These are phyloP conservation scores for Acipenser ruthenus DNA, from an alignment of 2,797 vertebrate species.

Conservation along the genomic window DNA sequence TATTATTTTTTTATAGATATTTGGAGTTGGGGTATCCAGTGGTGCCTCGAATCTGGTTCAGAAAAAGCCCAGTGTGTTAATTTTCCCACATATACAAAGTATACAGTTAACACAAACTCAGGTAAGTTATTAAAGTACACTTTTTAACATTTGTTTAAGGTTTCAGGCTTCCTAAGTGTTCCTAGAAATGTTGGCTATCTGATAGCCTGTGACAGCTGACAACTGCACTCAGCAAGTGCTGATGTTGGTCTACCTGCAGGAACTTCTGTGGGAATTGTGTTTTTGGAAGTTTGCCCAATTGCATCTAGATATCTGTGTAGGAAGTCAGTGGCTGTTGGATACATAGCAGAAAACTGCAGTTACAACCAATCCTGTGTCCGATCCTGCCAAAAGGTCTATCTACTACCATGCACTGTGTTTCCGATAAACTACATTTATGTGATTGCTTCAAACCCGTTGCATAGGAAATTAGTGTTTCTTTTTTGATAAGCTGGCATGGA, in stretches of 20 bases:
- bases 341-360: too few relatives aligned
- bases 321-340: too few relatives aligned
- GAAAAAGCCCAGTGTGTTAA: conserved; percentile 63
- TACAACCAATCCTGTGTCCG: too few relatives aligned
- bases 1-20: conserved; percentile 67
- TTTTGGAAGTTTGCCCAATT: neutral
- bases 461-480: too few relatives aligned
- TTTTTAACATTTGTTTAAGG: neutral
- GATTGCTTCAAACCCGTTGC: too few relatives aligned
- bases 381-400: too few relatives aligned
- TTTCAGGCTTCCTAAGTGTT: neutral
- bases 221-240: conserved; percentile 24
- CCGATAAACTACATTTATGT: too few relatives aligned
- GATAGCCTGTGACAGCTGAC: conserved; percentile 41
- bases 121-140: conserved; percentile 50
- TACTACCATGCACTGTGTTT: too few relatives aligned
- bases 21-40: conserved; percentile 70
- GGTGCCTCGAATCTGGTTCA: conserved; percentile 60
- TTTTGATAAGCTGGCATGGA: too few relatives aligned
- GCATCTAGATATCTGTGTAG: too few relatives aligned
- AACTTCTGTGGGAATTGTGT: conserved; percentile 45
- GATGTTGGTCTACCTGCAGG: conserved; percentile 28
- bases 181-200: conserved; percentile 11
- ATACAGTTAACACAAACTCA: conserved; percentile 84
- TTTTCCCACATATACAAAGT: conserved; percentile 84